Evolutionary conservation across 2,797 vertebrate genomes (phyloP).

Genomic region (Allochrocebus solatus): DNA sequence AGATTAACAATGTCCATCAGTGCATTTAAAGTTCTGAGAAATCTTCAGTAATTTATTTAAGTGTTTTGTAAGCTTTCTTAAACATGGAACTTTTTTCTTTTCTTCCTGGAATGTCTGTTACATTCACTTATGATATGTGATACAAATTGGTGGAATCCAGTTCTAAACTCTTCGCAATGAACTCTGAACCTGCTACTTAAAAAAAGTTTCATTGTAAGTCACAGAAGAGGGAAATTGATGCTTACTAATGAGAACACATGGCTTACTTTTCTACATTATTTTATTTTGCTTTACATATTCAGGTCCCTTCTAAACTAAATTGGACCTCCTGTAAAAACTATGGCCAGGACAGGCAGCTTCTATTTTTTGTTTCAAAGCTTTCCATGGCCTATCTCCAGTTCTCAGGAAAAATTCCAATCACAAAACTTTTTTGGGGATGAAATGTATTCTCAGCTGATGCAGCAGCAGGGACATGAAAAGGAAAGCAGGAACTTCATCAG

Average conservation of each 20-base stretch:
- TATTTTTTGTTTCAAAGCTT: constrained; percentile 53
- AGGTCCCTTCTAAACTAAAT: constrained; percentile 31
- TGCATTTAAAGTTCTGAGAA: neutral
- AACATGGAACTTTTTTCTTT: neutral
- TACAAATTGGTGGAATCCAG: neutral
- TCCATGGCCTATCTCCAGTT: constrained; percentile 1
- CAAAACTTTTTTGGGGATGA: neutral
- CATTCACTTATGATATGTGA: neutral
- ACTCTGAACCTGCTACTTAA: constrained; percentile 1
- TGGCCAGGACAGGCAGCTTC: neutral
- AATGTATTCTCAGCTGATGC: constrained; percentile 10
- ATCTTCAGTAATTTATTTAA: neutral
- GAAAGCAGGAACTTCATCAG: neutral
- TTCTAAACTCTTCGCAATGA: neutral
- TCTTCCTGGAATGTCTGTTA: neutral
- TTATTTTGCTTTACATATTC: constrained; percentile 40
- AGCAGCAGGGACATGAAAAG: neutral
- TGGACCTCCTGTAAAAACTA: constrained; percentile 24
- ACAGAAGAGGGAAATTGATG: neutral
- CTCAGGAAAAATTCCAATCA: constrained; percentile 42
- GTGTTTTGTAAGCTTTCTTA: neutral
- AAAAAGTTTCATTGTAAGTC: neutral
- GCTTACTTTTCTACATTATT: neutral
- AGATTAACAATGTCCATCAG: neutral
- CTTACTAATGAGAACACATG: neutral